A percentile compares a stretch with the other conserved stretches of the same genome.
Evolutionary conservation across 2,888 invertebrate genomes (phyloP).

Genomic region (Brenthis daphne): DNA sequence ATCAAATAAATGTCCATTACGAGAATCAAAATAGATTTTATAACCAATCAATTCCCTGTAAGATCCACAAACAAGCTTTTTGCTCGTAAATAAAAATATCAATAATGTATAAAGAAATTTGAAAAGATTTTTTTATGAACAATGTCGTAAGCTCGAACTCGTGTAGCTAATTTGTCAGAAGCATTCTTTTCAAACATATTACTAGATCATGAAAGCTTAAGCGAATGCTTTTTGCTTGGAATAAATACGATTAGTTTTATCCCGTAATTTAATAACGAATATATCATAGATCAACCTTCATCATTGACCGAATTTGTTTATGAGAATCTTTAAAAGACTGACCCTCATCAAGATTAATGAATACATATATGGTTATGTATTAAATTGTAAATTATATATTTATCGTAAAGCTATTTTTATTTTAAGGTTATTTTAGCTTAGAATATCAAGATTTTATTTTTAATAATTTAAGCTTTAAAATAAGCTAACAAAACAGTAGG

Average conservation of each 20-base stretch:
- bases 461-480: too few relatives aligned
- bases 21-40: conserved; percentile 9
- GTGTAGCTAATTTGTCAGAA: conserved; percentile 22
- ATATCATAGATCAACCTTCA: neutral
- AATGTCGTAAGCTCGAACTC: conserved; percentile 12
- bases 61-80: conserved; percentile 14
- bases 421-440: too few relatives aligned
- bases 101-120: conserved; percentile 17
- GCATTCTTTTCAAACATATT: conserved; percentile 24
- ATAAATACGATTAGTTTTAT: conserved; percentile 8
- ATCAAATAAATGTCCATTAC: neutral
- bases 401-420: too few relatives aligned
- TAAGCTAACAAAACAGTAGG: too few relatives aligned
- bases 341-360: too few relatives aligned
- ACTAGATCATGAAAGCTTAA: conserved; percentile 15
- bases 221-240: conserved; percentile 20
- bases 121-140: conserved; percentile 14
- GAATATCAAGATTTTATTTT: too few relatives aligned
- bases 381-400: too few relatives aligned
- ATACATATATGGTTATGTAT: too few relatives aligned
- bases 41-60: conserved; percentile 13
- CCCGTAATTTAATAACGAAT: neutral
- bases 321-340: neutral
- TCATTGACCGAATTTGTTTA: neutral
- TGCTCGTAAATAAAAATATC: conserved; percentile 23